A percentile compares a stretch with the other conserved stretches of the same genome.
Conservation (phyloP, 2,113 vertebrate genomes). For the Lepisosteus oculatus region DNA sequence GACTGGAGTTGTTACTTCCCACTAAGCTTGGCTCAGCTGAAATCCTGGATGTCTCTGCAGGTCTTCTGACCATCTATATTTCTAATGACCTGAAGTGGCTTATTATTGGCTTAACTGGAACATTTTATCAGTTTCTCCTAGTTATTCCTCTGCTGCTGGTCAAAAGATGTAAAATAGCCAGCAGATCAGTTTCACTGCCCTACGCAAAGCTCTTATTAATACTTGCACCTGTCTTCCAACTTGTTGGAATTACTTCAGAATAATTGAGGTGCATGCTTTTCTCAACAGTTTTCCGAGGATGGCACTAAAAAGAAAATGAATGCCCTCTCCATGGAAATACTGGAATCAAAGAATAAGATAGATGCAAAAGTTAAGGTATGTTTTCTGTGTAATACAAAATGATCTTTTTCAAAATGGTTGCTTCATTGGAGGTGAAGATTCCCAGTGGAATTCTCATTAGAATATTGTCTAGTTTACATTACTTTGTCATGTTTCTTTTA, state of each 20-base stretch:
- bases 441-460: neutral
- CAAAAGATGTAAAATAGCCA: too few relatives aligned
- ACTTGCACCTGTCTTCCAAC: conserved; percentile 3
- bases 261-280: neutral
- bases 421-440: neutral
- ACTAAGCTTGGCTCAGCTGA: too few relatives aligned
- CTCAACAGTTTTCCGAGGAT: conserved; percentile 80
- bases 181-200: too few relatives aligned
- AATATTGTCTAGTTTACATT: neutral
- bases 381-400: conserved; percentile 19
- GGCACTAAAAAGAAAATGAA: conserved; percentile 81
- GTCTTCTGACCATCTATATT: too few relatives aligned
- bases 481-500: neutral
- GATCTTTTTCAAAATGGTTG: neutral
- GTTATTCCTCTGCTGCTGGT: too few relatives aligned
- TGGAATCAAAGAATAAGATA: conserved; percentile 80
- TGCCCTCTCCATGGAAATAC: conserved; percentile 78
- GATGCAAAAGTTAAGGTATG: conserved; percentile 79
- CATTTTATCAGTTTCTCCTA: too few relatives aligned
- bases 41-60: too few relatives aligned
- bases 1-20: too few relatives aligned
- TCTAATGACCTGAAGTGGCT: too few relatives aligned
- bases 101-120: too few relatives aligned
- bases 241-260: neutral
- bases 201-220: too few relatives aligned